A percentile compares a stretch with the other conserved stretches of the same genome.
phyloP scores from a whole-genome alignment of 2,888 invertebrate species.

The Microctonus brassicae region DNA sequence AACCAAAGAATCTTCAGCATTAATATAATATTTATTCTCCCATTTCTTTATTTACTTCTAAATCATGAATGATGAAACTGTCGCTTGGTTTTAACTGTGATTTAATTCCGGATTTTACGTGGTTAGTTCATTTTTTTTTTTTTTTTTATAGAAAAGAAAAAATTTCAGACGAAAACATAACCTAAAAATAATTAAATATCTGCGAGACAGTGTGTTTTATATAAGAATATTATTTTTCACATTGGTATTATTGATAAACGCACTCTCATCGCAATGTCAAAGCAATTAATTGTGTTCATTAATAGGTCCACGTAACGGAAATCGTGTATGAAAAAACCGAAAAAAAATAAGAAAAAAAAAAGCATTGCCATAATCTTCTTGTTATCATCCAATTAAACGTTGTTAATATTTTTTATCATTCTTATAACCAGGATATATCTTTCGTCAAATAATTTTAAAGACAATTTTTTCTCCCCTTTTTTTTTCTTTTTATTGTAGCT shows the following conservation, averaged over 20 bases:
- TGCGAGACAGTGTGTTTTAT: conserved; percentile 32
- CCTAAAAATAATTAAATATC: conserved; percentile 27
- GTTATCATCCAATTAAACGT: conserved; percentile 8
- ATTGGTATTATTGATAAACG: conserved; percentile 30
- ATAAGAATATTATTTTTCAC: conserved; percentile 28
- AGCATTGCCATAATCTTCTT: conserved; percentile 31
- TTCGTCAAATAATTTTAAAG: background rate
- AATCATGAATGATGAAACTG: conserved; percentile 7
- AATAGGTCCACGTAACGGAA: conserved; percentile 13
- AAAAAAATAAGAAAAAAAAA: conserved; percentile 16
- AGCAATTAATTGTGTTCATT: conserved; percentile 39
- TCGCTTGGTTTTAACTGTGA: conserved; percentile 29
- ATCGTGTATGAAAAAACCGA: conserved; percentile 8
- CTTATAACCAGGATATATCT: conserved; percentile 16
- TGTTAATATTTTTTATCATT: conserved; percentile 15
- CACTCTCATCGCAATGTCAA: conserved; percentile 34
- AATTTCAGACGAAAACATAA: background rate
- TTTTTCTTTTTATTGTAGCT: conserved; percentile 47
- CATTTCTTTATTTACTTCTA: background rate
- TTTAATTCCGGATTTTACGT: conserved; percentile 27
- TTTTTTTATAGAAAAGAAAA: background rate
- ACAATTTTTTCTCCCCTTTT: conserved; percentile 8
- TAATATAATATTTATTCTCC: conserved; percentile 20
- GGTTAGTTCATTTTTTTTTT: conserved; percentile 21
- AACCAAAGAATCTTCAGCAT: conserved; percentile 32